Evolutionary conservation across 2,113 vertebrate species (phyloP).

Genomic region (Sporophila hypoxantha): DNA sequence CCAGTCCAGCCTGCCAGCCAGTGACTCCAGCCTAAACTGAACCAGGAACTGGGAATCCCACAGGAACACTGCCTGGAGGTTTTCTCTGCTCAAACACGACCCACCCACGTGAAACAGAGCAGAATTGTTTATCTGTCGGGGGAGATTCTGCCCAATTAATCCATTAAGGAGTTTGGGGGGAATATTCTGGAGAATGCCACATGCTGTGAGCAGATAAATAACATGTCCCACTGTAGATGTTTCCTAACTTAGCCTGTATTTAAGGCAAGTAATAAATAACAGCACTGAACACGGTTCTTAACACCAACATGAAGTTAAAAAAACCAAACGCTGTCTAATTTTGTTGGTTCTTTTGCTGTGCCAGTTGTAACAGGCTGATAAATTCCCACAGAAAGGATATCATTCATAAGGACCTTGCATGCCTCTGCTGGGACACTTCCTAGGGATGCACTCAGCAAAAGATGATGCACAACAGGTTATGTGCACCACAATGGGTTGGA

Average conservation of each 20-base stretch:
- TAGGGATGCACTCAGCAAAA: not conserved
- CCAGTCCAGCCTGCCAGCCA: not conserved
- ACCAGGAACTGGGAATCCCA: not conserved
- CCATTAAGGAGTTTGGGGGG: not conserved
- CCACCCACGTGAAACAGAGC: not conserved
- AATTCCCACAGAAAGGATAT: not conserved
- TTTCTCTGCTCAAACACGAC: not conserved
- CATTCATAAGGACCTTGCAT: not conserved
- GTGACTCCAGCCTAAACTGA: not conserved
- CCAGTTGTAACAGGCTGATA: not conserved
- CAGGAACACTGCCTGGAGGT: not conserved
- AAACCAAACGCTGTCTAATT: not conserved
- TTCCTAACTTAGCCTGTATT: not conserved
- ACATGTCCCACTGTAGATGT: not conserved
- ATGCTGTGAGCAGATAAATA: not conserved
- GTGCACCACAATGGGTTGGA: not conserved
- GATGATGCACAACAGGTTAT: not conserved
- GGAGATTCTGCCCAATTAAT: not conserved
- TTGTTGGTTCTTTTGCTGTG: not conserved
- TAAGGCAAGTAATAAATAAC: not conserved
- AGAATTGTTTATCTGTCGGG: not conserved
- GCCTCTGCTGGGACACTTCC: not conserved
- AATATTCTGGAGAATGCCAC: not conserved
- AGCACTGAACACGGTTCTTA: not conserved
- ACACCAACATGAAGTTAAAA: not conserved